These are phyloP conservation scores for Aplodontia rufa DNA, from an alignment of 2,113 vertebrate species.

Conservation along the genomic window DNA sequence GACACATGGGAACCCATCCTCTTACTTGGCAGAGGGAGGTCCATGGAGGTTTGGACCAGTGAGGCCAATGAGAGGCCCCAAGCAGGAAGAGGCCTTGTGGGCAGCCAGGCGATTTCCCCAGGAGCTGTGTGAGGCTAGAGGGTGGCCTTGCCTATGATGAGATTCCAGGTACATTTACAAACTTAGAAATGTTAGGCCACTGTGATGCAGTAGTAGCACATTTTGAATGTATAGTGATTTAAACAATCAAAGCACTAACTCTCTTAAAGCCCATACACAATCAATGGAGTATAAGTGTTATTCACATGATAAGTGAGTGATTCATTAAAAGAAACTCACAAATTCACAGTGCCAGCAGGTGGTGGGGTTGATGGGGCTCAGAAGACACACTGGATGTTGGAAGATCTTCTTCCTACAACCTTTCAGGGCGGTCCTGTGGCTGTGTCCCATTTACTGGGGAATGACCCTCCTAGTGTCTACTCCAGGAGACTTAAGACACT, in stretches of 20 bases:
- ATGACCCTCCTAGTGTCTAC: background rate
- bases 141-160: background rate
- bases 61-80: background rate
- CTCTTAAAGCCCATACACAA: background rate
- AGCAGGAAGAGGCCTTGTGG: fast-evolving
- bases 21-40: background rate
- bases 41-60: background rate
- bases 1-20: background rate
- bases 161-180: background rate
- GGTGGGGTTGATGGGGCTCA: background rate
- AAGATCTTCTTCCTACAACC: background rate
- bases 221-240: background rate
- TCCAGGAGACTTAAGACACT: fast-evolving
- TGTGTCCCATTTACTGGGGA: background rate
- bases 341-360: background rate
- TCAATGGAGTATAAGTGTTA: background rate
- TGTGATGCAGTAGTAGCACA: background rate
- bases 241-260: background rate
- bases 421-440: background rate
- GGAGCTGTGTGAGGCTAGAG: background rate
- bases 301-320: background rate
- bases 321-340: background rate
- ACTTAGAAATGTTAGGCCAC: background rate
- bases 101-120: fast-evolving
- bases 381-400: background rate